Percentiles rank a stretch among this genome's conserved stretches.
Evolutionary conservation across 92 coral and sea anemone genomes (phyloP).

Genomic region (Epizoanthus illoricatus): DNA sequence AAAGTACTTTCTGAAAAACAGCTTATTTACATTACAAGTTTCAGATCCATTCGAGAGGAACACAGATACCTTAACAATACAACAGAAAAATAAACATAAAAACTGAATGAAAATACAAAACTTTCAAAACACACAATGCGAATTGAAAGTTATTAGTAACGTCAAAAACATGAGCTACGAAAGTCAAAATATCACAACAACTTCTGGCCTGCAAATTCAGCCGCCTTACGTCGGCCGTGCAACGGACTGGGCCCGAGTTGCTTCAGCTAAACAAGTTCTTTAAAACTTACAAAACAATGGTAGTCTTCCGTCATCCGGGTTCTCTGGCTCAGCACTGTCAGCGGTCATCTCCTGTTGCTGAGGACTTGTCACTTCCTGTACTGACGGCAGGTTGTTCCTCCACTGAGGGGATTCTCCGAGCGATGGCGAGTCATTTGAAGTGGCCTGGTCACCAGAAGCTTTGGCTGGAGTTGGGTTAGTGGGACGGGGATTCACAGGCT

Average conservation of each 20-base stretch:
- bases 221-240: background rate
- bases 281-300: constrained; percentile 45
- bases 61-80: too few relatives aligned
- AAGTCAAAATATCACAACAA: too few relatives aligned
- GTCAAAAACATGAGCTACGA: too few relatives aligned
- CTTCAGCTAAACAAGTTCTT: background rate
- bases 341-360: constrained; percentile 15
- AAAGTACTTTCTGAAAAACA: too few relatives aligned
- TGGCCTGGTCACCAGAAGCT: constrained; percentile 51
- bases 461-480: constrained; percentile 87
- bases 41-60: too few relatives aligned
- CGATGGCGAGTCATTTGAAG: constrained; percentile 56
- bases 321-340: constrained; percentile 37
- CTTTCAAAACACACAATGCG: too few relatives aligned
- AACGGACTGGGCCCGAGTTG: too few relatives aligned
- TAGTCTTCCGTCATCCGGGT: constrained; percentile 44
- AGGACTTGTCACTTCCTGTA: constrained; percentile 61
- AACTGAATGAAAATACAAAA: too few relatives aligned
- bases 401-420: constrained; percentile 65
- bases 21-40: too few relatives aligned
- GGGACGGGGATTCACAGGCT: constrained; percentile 69
- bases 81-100: too few relatives aligned
- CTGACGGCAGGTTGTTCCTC: constrained; percentile 75
- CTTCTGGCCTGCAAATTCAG: too few relatives aligned
- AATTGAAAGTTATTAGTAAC: too few relatives aligned